Percentiles rank a stretch among this genome's conserved stretches.
phyloP scores from a whole-genome alignment of 2,888 invertebrate species.

The Ommatoiulus sabulosus region DNA sequence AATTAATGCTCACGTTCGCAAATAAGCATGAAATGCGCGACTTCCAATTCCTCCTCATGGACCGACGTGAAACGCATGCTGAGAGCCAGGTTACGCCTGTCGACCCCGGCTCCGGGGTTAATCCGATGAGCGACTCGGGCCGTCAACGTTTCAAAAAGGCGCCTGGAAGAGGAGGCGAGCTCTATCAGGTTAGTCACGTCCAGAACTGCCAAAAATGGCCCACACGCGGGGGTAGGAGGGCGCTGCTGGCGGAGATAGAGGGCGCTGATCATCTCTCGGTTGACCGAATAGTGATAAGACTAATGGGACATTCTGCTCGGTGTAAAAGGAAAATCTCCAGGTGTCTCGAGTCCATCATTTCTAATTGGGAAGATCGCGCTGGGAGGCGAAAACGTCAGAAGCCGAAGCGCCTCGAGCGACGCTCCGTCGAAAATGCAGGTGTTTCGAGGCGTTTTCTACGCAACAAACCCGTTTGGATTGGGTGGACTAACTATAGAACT shows the following conservation, averaged over 20 bases:
- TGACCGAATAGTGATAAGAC: background rate
- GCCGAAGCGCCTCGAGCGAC: background rate
- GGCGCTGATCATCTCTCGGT: background rate
- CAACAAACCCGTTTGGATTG: background rate
- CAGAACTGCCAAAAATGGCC: background rate
- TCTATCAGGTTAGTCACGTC: background rate
- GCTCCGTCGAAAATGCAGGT: slow-evolving; percentile 14
- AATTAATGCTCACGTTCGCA: slow-evolving; percentile 25
- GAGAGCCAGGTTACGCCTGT: slow-evolving; percentile 14
- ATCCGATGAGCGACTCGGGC: background rate
- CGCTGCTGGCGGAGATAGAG: slow-evolving; percentile 15
- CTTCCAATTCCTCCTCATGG: slow-evolving; percentile 27
- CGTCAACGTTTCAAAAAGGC: background rate
- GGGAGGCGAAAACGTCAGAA: background rate
- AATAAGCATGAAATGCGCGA: slow-evolving; percentile 41
- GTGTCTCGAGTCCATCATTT: slow-evolving; percentile 27
- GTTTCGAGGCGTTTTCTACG: slow-evolving; percentile 6
- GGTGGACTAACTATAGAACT: background rate
- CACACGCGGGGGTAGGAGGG: background rate
- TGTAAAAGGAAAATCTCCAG: slow-evolving; percentile 26
- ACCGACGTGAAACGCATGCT: slow-evolving; percentile 13
- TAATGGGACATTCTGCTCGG: background rate
- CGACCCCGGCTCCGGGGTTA: slow-evolving; percentile 1
- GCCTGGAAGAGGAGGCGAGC: background rate
- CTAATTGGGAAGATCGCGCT: slow-evolving; percentile 45